phyloP scores from a whole-genome alignment of 2,113 vertebrate species.

The Eulacestoma nigropectus region DNA sequence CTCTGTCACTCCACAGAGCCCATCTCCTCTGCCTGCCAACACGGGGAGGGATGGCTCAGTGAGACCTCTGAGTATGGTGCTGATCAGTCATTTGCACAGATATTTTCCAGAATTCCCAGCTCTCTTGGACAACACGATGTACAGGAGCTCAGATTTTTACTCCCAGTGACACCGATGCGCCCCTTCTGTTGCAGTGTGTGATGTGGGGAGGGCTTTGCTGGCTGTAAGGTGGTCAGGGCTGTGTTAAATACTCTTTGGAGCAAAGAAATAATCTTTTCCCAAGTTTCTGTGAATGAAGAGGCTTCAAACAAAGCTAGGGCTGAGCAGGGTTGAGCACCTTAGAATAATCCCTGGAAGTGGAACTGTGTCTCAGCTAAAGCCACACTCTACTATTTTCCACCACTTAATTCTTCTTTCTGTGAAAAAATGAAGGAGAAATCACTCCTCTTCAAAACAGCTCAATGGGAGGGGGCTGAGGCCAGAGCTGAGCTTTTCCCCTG shows the following conservation, averaged over 20 bases:
- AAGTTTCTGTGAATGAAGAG: neutral
- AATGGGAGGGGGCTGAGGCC: neutral
- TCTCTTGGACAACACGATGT: neutral
- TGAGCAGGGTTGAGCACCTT: neutral
- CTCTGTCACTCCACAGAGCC: neutral
- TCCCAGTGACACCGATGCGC: accelerated
- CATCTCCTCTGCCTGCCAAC: accelerated
- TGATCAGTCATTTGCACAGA: neutral
- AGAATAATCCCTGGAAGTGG: neutral
- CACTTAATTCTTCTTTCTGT: neutral
- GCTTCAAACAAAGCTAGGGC: neutral
- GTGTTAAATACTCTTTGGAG: neutral
- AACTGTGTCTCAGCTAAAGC: neutral
- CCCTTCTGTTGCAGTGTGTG: accelerated
- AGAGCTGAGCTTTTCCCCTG: neutral
- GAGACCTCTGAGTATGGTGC: neutral
- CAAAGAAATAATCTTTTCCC: neutral
- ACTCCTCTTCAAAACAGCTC: neutral
- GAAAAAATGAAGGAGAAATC: neutral
- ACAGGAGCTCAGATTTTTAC: neutral
- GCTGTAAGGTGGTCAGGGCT: neutral
- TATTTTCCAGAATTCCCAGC: neutral
- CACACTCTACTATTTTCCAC: neutral
- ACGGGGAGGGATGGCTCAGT: accelerated
- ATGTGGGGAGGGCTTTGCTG: neutral